These are phyloP conservation scores for Apamea sordens DNA, from an alignment of 2,888 invertebrate genomes.

Conservation along the genomic window DNA sequence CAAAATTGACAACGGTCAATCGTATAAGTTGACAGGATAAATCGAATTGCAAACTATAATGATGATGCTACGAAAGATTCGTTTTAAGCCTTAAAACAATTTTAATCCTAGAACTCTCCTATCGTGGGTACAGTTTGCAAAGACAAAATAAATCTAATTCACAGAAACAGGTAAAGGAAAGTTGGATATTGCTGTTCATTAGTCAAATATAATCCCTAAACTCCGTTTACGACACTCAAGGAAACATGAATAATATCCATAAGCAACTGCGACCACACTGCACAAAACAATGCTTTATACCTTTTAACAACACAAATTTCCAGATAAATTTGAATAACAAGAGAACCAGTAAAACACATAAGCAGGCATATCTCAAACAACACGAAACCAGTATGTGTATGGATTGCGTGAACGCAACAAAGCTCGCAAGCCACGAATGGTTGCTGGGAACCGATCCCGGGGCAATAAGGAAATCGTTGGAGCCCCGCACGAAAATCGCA, in stretches of 20 bases:
- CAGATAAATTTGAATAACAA: constrained; percentile 60
- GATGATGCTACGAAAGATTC: background rate
- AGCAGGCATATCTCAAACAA: constrained; percentile 47
- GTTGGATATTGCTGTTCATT: constrained; percentile 14
- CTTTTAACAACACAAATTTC: constrained; percentile 37
- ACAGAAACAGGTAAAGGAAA: background rate
- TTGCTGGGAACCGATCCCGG: constrained; percentile 83
- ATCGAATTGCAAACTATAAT: background rate
- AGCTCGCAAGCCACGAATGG: constrained; percentile 69
- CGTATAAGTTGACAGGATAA: background rate
- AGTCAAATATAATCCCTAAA: constrained; percentile 37
- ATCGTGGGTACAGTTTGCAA: background rate
- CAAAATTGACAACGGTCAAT: background rate
- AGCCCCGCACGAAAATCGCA: constrained; percentile 84
- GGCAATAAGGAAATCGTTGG: constrained; percentile 87
- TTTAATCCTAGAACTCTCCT: background rate
- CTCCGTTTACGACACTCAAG: constrained; percentile 17
- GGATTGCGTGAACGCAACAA: constrained; percentile 79
- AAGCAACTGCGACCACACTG: constrained; percentile 16
- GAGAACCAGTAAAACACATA: constrained; percentile 52
- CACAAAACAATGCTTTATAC: constrained; percentile 41
- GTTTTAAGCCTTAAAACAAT: background rate
- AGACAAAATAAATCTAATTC: background rate
- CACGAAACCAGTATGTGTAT: constrained; percentile 45
- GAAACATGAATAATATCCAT: constrained; percentile 42